Evolutionary conservation across 2,113 vertebrate species (phyloP).

Genomic region (Siniperca chuatsi): DNA sequence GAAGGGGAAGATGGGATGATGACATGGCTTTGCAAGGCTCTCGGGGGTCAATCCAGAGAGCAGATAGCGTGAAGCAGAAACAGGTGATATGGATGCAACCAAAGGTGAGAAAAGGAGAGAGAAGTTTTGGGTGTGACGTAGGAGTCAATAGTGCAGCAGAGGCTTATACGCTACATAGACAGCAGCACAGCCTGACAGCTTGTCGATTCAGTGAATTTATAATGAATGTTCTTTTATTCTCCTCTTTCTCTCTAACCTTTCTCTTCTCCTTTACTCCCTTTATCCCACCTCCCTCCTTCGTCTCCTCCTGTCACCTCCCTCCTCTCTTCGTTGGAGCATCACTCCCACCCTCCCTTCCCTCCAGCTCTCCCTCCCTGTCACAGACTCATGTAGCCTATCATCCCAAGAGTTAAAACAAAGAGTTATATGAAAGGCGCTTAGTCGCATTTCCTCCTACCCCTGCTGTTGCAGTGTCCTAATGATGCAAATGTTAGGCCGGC

Average conservation of each 20-base stretch:
- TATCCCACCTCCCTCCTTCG: conserved; percentile 39
- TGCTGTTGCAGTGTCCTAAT: conserved; percentile 75
- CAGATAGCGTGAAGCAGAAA: conserved; percentile 25
- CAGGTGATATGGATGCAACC: conserved; percentile 42
- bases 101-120: conserved; percentile 56
- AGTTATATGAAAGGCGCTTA: conserved; percentile 71
- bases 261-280: conserved; percentile 55
- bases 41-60: conserved; percentile 34
- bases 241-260: conserved; percentile 75
- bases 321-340: conserved; percentile 35
- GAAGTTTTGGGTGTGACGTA: conserved; percentile 50
- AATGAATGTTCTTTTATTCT: conserved; percentile 79
- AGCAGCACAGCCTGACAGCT: conserved; percentile 72
- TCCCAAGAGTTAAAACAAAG: conserved; percentile 66
- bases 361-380: conserved; percentile 60
- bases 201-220: conserved; percentile 82
- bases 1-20: conserved; percentile 69
- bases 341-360: conserved; percentile 17
- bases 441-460: conserved; percentile 63
- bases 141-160: conserved; percentile 62
- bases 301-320: conserved; percentile 45
- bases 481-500: conserved; percentile 78
- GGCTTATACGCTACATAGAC: conserved; percentile 55
- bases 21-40: conserved; percentile 58
- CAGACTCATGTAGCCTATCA: conserved; percentile 73